Base-by-base conservation (phyloP, 1,140 invertebrate genomes). In the Carcinoscorpius rotundicauda region DNA sequence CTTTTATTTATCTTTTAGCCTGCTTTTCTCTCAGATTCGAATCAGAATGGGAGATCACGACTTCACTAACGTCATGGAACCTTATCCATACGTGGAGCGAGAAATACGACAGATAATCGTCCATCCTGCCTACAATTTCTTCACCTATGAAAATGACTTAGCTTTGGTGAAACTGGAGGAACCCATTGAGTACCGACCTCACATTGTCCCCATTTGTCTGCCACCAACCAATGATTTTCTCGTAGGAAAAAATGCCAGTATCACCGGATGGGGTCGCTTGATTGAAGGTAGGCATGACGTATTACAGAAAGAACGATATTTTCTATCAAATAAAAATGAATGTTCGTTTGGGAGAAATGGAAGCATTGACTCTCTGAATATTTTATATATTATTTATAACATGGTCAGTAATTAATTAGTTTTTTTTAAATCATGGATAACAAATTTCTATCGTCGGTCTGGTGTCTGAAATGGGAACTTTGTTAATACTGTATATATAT, bases 101-200 rank as follows among this genome's bases (percentile, higher is more conserved):
- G 80, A 89, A 51, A 89, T 94, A 0, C 90, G 93, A 74, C 89
- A 93, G 61, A 89, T 94, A 0, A 89, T 91, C 9, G 90, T 87
- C 51, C 91, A 95, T 80, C 91, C 91, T 0, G 87, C 93, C 75
- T 95, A 94, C 74, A 91, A 95, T 74, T 85, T 91, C 1, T 80
- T 90, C 56, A 95, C 91, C 0, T 95, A 94, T 73, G 92, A 95
- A 73, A 93, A 93, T 76, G 92, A 96, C 78, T 78, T 96, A 53
- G 92, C 92, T 0, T 76, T 96, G 10, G 78, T 96, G 8, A 83
- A 89, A 72, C 93, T 95, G 78, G 91, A 93, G 76, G 89, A 93
- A 72, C 91, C 93, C 2, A 85, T 66, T 5, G 6, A 29, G 3
- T 51, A 60, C 4, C 61, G 64, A 73, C 90, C 91, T 0, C 94